A percentile compares a stretch with the other conserved stretches of the same genome.
Evolutionary conservation across 2,113 vertebrate genomes (phyloP).

Genomic region (Callaeas wilsoni): DNA sequence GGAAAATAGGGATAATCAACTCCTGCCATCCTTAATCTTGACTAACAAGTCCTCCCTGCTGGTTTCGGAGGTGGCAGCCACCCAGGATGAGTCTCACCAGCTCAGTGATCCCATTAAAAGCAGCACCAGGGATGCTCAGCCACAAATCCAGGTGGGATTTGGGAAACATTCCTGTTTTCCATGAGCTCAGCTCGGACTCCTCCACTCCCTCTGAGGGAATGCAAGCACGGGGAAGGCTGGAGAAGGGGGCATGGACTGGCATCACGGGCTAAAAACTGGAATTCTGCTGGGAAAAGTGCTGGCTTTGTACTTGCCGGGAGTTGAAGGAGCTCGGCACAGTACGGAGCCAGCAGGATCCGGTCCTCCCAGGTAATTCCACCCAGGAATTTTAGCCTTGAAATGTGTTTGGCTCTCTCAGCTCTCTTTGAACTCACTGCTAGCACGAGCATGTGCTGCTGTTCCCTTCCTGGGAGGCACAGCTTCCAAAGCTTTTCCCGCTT

Average conservation of each 20-base stretch:
- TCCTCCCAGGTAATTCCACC: neutral
- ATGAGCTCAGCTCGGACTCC: neutral
- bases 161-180: neutral
- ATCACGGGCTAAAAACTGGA: neutral
- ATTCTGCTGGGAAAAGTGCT: neutral
- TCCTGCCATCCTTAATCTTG: neutral
- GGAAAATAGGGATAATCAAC: neutral
- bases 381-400: neutral
- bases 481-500: neutral
- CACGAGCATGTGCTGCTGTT: neutral
- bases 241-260: accelerated
- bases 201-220: neutral
- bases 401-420: neutral
- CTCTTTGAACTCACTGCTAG: neutral
- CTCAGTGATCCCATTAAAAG: neutral
- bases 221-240: accelerated
- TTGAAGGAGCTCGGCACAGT: neutral
- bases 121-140: no score
- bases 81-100: neutral
- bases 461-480: neutral
- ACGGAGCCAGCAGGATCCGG: neutral
- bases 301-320: neutral
- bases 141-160: neutral
- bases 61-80: no score
- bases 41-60: no score